A percentile compares a stretch with the other conserved stretches of the same genome.
Evolutionary conservation across 2,113 vertebrate genomes (phyloP).

Genomic region (Mustela lutreola): DNA sequence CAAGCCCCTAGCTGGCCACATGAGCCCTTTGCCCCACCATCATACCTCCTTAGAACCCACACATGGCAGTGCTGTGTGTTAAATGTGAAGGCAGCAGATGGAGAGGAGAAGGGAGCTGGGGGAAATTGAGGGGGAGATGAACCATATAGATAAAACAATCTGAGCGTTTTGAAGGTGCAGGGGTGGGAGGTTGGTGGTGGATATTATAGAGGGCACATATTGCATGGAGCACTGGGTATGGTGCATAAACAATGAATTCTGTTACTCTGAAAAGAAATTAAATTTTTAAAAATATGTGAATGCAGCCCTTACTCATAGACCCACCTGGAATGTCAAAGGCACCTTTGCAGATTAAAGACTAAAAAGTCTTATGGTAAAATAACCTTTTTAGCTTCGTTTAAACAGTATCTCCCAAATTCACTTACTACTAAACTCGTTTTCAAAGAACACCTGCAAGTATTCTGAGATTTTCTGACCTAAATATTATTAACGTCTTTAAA

Average conservation of each 20-base stretch:
- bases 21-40: background rate
- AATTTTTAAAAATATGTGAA: background rate
- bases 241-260: no score
- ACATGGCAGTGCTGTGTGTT: background rate
- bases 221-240: no score
- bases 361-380: background rate
- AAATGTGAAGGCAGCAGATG: background rate
- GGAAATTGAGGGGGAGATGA: no score
- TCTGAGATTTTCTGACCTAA: slow-evolving; percentile 3
- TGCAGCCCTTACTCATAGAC: background rate
- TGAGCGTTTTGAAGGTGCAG: no score
- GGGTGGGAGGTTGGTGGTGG: no score
- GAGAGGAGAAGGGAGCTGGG: no score
- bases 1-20: fast-evolving
- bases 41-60: background rate
- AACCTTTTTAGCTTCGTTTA: background rate
- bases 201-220: no score
- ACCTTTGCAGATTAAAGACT: background rate
- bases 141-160: no score
- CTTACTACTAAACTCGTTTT: background rate
- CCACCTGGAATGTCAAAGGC: background rate
- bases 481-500: background rate
- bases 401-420: background rate
- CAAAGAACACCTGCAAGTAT: background rate
- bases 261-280: no score